phyloP scores from a whole-genome alignment of 1,140 invertebrate genomes.

The Diachasma alloeum region DNA sequence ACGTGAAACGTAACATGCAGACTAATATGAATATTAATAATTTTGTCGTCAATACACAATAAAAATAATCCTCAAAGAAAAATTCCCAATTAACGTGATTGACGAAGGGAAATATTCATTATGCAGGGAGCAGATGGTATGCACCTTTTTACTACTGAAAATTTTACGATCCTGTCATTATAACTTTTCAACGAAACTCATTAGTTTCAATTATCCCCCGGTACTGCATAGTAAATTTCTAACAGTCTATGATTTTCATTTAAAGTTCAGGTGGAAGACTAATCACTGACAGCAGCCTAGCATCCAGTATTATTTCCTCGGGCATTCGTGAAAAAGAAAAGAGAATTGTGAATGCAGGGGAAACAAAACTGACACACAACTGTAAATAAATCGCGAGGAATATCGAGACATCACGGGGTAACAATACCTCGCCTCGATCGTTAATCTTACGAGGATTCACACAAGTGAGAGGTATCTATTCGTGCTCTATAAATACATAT shows the following conservation, averaged over 20 bases:
- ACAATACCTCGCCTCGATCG: background rate
- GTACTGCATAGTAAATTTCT: background rate
- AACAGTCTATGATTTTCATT: background rate
- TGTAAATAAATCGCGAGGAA: background rate
- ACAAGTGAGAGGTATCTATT: background rate
- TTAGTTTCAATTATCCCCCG: background rate
- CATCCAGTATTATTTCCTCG: too few species aligned
- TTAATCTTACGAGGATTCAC: background rate
- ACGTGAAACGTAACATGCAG: background rate
- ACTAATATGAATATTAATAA: background rate
- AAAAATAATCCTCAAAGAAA: too few species aligned
- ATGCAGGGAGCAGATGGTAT: background rate
- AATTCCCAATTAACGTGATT: too few species aligned
- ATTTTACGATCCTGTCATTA: background rate
- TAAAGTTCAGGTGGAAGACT: background rate
- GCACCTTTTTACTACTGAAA: background rate
- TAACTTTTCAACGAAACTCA: background rate
- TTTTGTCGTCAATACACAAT: too few species aligned
- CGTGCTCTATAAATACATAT: constrained; percentile 8
- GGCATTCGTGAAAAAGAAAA: too few species aligned
- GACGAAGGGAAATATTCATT: background rate
- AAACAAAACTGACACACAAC: background rate
- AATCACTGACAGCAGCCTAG: too few species aligned
- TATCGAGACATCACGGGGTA: background rate
- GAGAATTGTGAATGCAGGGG: too few species aligned